A percentile compares a stretch with the other conserved stretches of the same genome.
Evolutionary conservation across 53 echinoderm and acorn worm species (phyloP).

Genomic region (Luidia sarsii): DNA sequence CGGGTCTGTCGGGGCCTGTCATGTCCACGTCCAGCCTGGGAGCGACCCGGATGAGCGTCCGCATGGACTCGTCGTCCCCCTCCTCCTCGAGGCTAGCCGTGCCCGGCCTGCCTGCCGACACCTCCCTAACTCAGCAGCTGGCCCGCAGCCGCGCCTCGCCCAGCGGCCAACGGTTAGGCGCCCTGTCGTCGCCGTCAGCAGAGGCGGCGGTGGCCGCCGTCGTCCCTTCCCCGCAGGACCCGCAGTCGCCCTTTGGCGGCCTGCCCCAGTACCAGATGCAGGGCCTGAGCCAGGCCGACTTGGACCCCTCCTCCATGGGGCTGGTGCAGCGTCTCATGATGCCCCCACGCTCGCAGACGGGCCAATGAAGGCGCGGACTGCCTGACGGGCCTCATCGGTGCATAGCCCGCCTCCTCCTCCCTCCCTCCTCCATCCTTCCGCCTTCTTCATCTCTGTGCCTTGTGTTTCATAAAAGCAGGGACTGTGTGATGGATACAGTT

Average conservation of each 20-base stretch:
- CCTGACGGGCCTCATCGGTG: too few relatives aligned
- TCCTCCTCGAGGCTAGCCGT: not conserved
- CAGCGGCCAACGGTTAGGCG: too few relatives aligned
- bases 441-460: too few relatives aligned
- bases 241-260: slow-evolving; percentile 18
- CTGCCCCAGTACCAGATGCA: slow-evolving; percentile 35
- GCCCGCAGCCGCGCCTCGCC: slow-evolving; percentile 4
- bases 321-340: slow-evolving; percentile 23
- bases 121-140: not conserved
- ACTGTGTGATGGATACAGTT: too few relatives aligned
- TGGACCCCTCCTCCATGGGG: slow-evolving; percentile 22
- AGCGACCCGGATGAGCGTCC: not conserved
- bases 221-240: not conserved
- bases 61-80: not conserved
- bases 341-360: slow-evolving; percentile 10
- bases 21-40: slow-evolving; percentile 22
- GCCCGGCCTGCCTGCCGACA: slow-evolving; percentile 1
- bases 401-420: too few relatives aligned
- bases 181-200: too few relatives aligned
- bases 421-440: too few relatives aligned
- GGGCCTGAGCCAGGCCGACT: not conserved
- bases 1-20: slow-evolving; percentile 14
- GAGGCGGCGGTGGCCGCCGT: not conserved
- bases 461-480: too few relatives aligned
- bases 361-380: slow-evolving; percentile 1